Conservation (phyloP, 2,113 vertebrate species). For the Mixornis gularis region DNA sequence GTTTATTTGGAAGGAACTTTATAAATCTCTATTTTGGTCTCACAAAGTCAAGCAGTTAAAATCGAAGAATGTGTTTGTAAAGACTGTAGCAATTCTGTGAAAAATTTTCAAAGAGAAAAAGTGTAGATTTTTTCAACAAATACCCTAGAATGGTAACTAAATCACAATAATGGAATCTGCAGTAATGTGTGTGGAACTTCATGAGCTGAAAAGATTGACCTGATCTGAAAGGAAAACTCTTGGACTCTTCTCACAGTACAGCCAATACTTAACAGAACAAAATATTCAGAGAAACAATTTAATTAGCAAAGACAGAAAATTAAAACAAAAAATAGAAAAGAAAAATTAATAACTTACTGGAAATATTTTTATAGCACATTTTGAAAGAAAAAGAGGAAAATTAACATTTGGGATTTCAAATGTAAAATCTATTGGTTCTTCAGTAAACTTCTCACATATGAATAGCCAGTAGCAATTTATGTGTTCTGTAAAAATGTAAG, state of each 20-base stretch:
- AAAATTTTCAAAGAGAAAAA: background rate
- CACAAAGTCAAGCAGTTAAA: background rate
- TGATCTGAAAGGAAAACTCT: background rate
- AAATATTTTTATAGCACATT: background rate
- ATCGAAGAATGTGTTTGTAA: background rate
- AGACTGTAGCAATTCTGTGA: background rate
- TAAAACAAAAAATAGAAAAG: background rate
- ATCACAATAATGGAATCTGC: background rate
- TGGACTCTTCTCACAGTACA: background rate
- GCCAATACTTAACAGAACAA: background rate
- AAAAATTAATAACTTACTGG: background rate
- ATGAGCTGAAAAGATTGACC: background rate
- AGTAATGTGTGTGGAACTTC: background rate
- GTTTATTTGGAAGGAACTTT: background rate
- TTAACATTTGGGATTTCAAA: background rate
- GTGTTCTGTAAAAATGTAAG: background rate
- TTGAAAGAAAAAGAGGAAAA: background rate
- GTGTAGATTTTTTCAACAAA: background rate
- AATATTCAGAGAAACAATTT: background rate
- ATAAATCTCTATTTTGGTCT: background rate
- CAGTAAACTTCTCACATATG: fast-evolving
- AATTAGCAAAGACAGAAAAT: background rate
- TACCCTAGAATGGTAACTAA: background rate
- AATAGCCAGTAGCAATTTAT: background rate
- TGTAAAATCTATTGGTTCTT: background rate